Evolutionary conservation across 2,797 vertebrate genomes (phyloP).

Genomic region (Artibeus lituratus): DNA sequence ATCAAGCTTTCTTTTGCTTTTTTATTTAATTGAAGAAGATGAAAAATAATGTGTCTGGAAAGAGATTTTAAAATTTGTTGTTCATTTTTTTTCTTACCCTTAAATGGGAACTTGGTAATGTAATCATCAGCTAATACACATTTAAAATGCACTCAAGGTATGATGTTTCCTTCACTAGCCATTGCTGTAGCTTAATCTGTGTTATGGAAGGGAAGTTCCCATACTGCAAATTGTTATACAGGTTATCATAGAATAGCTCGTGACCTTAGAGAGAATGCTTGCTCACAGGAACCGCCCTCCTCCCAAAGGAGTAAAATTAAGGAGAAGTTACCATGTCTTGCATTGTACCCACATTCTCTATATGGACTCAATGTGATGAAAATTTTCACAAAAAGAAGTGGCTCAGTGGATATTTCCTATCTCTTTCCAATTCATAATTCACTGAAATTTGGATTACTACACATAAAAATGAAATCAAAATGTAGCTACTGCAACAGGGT

Average conservation of each 20-base stretch:
- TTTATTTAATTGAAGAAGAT: constrained; percentile 16
- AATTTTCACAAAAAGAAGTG: neutral
- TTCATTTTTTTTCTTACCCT: neutral
- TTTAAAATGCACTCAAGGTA: neutral
- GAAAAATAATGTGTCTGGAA: constrained; percentile 23
- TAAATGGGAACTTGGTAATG: neutral
- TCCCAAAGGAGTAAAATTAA: neutral
- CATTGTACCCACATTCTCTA: neutral
- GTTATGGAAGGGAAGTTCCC: neutral
- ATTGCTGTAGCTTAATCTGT: neutral
- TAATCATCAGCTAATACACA: neutral
- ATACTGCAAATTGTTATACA: neutral
- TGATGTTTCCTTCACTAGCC: neutral
- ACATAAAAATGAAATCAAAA: constrained; percentile 14
- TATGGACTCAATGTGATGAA: neutral
- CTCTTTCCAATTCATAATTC: neutral
- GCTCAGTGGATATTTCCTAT: neutral
- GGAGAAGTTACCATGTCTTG: neutral
- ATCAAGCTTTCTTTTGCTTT: neutral
- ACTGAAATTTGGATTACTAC: neutral
- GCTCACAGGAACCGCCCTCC: neutral
- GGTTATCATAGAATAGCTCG: neutral
- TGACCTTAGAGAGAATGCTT: neutral
- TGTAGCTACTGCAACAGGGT: neutral
- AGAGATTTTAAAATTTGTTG: neutral